Evolutionary conservation across 2,113 vertebrate genomes (phyloP), one percentile per base, ranked within the genome.

Genomic region (Notothenia coriiceps): DNA sequence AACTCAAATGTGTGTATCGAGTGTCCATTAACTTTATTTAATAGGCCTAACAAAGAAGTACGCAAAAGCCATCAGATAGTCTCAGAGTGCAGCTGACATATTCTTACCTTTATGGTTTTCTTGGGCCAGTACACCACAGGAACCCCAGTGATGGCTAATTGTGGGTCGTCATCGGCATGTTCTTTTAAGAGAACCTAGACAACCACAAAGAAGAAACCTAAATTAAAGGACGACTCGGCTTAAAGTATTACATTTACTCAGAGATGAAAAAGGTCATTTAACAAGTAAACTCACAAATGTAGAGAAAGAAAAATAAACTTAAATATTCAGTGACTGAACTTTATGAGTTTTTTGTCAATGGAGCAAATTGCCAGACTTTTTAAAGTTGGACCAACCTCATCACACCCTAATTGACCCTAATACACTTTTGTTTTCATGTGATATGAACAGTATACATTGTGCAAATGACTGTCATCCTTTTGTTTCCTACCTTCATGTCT

Each of bases 101-200:
- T 20, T 80, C 79, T 91, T 95, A 99, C 98, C 98, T 98, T 99
- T 79, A 94, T 22, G 2, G 92, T 91, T 92, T 97, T 97, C 95
- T 97, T 98, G 22, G 97, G 96, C 97, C 97, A 98, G 79, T 91
- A 95, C 74, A 99, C 97, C 69, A 99, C 95, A 1, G 98, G 98
- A 82, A 97, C 92, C 77, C 98, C 98, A 72, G 96, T 97, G 89
- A 99, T 93, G 5, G 98, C 97, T 87, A 98, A 94, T 56, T 92
- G 96, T 55, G 96, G 96, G 91, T 98, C 97, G 10, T 99, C 98
- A 1, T 97, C 96, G 2, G 95, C 96, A 3, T 99, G 98, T 75
- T 99, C 97, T 89, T 98, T 98, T 90, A 99, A 92, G 15, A 99
- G 96, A 20, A 95, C 96, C 98, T 98, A 91, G 14, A 70, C n/a